Percentiles rank a stretch among this genome's conserved stretches.
Evolutionary conservation across 2,888 invertebrate species (phyloP).

Genomic region (Lasioglossum malachurum): DNA sequence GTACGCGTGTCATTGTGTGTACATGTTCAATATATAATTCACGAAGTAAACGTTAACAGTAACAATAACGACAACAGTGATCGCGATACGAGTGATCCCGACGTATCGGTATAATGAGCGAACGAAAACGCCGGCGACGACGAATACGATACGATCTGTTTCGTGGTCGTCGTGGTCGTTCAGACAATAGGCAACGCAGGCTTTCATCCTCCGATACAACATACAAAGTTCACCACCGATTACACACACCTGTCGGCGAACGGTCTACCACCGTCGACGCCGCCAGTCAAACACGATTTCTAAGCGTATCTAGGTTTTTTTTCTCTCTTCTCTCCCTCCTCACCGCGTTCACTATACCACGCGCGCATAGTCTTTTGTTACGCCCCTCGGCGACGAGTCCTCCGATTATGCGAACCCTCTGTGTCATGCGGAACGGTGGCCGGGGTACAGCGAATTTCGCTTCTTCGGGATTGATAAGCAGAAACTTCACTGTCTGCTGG

Average conservation of each 20-base stretch:
- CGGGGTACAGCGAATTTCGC: neutral
- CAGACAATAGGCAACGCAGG: slow-evolving; percentile 47
- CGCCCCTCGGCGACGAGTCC: neutral
- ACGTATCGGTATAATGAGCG: slow-evolving; percentile 55
- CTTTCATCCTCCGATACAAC: slow-evolving; percentile 6
- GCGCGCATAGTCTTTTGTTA: neutral
- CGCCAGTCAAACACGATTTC: neutral
- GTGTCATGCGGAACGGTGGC: neutral
- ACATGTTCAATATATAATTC: slow-evolving; percentile 60
- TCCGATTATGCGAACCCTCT: neutral
- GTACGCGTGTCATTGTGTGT: neutral
- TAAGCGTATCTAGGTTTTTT: slow-evolving; percentile 25
- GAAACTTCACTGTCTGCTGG: neutral
- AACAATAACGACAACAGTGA: slow-evolving; percentile 80
- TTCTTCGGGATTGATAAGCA: neutral
- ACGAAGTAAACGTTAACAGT: slow-evolving; percentile 74
- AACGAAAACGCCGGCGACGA: slow-evolving; percentile 60
- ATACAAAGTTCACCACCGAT: slow-evolving; percentile 9
- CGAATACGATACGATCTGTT: neutral
- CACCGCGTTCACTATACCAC: neutral
- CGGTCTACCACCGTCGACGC: slow-evolving; percentile 6
- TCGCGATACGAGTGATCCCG: slow-evolving; percentile 68
- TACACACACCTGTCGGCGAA: neutral
- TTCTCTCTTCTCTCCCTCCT: neutral
- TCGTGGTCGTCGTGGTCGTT: slow-evolving; percentile 46